phyloP scores from a whole-genome alignment of 2,888 invertebrate species.

The Leptinotarsa juncta region DNA sequence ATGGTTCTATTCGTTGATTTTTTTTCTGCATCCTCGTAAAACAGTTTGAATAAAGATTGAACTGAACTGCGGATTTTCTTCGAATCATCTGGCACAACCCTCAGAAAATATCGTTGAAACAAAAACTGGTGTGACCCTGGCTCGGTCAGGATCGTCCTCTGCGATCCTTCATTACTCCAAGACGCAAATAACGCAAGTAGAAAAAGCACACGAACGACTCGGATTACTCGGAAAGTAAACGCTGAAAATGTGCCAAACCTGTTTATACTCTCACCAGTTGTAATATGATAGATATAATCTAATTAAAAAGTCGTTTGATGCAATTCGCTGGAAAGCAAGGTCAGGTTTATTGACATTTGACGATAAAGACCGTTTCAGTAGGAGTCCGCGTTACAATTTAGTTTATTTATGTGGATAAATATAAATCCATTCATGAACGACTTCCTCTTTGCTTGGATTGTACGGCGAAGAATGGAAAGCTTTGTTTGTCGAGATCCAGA shows the following conservation, averaged over 20 bases:
- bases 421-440: conserved; percentile 22
- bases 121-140: too few relatives aligned
- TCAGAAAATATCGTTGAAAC: too few relatives aligned
- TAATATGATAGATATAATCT: conserved; percentile 18
- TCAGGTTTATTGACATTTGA: conserved; percentile 37
- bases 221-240: neutral
- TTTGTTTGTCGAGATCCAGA: neutral
- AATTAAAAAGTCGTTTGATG: conserved; percentile 20
- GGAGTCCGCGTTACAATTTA: conserved; percentile 3
- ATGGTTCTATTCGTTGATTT: too few relatives aligned
- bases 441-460: conserved; percentile 12
- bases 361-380: conserved; percentile 5
- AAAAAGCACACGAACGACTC: neutral
- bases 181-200: neutral
- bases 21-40: too few relatives aligned
- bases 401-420: conserved; percentile 21
- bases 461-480: conserved; percentile 2
- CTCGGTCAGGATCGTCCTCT: too few relatives aligned
- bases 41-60: too few relatives aligned
- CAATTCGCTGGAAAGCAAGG: conserved; percentile 33
- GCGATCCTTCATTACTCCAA: neutral
- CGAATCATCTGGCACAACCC: too few relatives aligned
- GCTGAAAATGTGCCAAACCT: conserved; percentile 19
- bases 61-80: too few relatives aligned
- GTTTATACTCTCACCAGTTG: conserved; percentile 6